Evolutionary conservation across 2,113 vertebrate species (phyloP).

Genomic region (Oryzias celebensis): DNA sequence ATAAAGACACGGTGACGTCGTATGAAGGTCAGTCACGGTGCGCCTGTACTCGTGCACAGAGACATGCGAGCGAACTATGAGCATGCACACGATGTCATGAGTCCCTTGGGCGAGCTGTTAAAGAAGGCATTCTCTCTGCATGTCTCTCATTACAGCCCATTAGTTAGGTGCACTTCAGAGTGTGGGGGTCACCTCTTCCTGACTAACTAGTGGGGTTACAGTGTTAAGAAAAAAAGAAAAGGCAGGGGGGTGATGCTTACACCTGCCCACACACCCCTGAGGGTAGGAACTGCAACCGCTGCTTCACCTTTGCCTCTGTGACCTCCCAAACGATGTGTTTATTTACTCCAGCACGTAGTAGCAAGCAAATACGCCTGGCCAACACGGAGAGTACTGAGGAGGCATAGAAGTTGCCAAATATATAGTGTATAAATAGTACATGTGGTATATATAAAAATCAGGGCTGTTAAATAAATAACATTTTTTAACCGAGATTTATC

Average conservation of each 20-base stretch:
- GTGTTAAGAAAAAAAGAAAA: conserved; percentile 48
- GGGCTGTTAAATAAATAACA: no score
- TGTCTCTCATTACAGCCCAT: conserved; percentile 88
- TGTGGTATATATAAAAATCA: no score
- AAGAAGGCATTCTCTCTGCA: conserved; percentile 85
- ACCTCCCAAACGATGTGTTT: conserved; percentile 73
- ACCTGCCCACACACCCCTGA: conserved; percentile 60
- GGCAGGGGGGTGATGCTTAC: conserved; percentile 48
- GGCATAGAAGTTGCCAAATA: neutral
- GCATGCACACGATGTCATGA: conserved; percentile 23
- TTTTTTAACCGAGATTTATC: no score
- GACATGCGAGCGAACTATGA: conserved; percentile 32
- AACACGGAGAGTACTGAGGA: conserved; percentile 14
- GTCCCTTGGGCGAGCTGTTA: conserved; percentile 76
- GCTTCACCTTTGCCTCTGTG: conserved; percentile 74
- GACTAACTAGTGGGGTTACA: conserved; percentile 69
- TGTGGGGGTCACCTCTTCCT: conserved; percentile 58
- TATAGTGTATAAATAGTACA: no score
- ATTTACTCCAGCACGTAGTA: conserved; percentile 57
- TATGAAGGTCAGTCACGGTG: conserved; percentile 83
- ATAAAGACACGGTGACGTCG: conserved; percentile 87
- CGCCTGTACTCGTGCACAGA: conserved; percentile 49
- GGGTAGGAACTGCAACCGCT: conserved; percentile 71
- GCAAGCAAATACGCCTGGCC: conserved; percentile 36
- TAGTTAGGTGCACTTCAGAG: conserved; percentile 81